Conservation (phyloP, 2,888 invertebrate species). For the Teleiodes luculella region DNA sequence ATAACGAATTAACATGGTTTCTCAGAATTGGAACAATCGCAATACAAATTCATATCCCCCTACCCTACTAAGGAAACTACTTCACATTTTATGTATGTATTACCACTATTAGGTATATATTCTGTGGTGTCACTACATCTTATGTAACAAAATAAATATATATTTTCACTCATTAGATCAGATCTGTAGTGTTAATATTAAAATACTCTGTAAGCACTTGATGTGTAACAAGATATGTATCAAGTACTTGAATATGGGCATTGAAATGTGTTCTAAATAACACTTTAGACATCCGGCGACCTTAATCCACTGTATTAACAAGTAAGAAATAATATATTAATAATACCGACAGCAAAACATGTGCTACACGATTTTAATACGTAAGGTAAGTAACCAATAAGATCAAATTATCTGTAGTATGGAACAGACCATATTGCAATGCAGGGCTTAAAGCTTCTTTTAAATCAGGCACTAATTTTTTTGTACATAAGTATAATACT, state of each 20-base stretch:
- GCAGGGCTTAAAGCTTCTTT: too few relatives aligned
- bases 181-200: too few relatives aligned
- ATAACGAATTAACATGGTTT: too few relatives aligned
- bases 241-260: constrained; percentile 33
- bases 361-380: not conserved
- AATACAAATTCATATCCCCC: too few relatives aligned
- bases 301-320: constrained; percentile 33
- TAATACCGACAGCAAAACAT: not conserved
- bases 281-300: constrained; percentile 50
- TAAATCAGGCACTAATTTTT: too few relatives aligned
- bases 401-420: too few relatives aligned
- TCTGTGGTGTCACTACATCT: not conserved
- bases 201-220: too few relatives aligned
- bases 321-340: not conserved
- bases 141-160: not conserved
- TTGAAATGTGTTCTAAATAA: constrained; percentile 51
- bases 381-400: not conserved
- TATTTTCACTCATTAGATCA: not conserved
- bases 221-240: not conserved
- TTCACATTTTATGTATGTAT: too few relatives aligned
- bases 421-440: too few relatives aligned
- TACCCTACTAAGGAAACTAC: too few relatives aligned
- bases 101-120: not conserved
- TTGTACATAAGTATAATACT: too few relatives aligned
- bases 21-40: too few relatives aligned